Base-by-base conservation (phyloP, 2,888 invertebrate genomes). In the Agrochola litura region DNA sequence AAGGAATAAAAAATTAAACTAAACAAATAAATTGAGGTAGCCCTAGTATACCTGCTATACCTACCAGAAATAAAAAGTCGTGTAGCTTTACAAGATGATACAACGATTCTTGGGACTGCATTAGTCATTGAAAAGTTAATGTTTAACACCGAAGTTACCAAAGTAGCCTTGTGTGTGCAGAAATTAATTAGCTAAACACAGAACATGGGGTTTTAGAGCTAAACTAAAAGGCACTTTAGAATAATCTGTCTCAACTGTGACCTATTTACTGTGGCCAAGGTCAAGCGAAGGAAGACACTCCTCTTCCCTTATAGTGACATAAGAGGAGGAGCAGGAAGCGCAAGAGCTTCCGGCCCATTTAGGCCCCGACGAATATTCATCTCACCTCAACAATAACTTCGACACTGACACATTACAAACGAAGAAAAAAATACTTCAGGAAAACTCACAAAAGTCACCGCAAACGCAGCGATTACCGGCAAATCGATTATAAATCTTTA, bases 401-500 rank as follows among this genome's bases (percentile, higher is more conserved):
- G 3, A 43, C 14, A n/a, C 16, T 22, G 19, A n/a, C 41, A 46
- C 46, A 46, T 4, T 8, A 56, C 54, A n/a, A 54, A 56, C 56
- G 16, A 43, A 25, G 8, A 12, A 67, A 54, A 25, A 66, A 66
- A 49, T 12, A 54, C 52, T 65, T 49, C 0, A 68, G 19, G n/a
- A 63, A 73, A 71, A 65, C 68, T 41, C 16, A 67, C 37, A 43
- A 43, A 16, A 69, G 60, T 43, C 22, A 16, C 30, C 64, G 63
- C 56, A 56, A 76, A 65, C 25, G 16, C 19, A 16, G 49, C 63
- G 41, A 74, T 82, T 69, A 84, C 49, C 69, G 41, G 14, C 67
- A 16, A 83, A 80, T 80, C 73, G 64, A 80, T 83, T 81, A 70
- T 52, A 81, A 67, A 71, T 65, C 56, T 61, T 49, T 9, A 56